Base-by-base conservation (phyloP, 2,797 vertebrate genomes). In the Parambassis ranga region DNA sequence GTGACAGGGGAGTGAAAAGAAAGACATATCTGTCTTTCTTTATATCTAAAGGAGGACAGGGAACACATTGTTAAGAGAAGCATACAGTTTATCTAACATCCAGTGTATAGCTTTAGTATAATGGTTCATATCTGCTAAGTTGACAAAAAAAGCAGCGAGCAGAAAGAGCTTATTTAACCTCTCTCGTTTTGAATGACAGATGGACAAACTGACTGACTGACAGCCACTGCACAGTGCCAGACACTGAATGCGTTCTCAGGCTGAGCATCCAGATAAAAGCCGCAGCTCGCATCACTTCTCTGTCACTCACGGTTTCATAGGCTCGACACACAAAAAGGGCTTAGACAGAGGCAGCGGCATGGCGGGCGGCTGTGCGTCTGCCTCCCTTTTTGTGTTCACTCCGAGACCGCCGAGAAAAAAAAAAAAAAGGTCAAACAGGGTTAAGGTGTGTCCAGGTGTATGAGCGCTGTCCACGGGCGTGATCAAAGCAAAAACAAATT, bases 251-350 rank as follows among this genome's bases (percentile, higher is more conserved):
- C 75, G 39, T 75, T 75, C 65, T 55, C 39, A 41, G 62, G 57
- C 83, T 72, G 78, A 86, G 74, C 75, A 81, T 80, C 65, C 80
- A 78, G 87, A 89, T 89, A 87, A 86, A 79, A 77, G 62, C 68
- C 63, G 51, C 60, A 18, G 58, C 73, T 85, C 77, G 75, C 70
- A 76, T 79, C 65, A 46, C 73, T 77, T 47, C 53, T 66, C 83
- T 84, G 82, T 84, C 87, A 83, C 62, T 86, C 83, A 53, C 2
- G 5, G 63, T 48, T 71, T 73, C 68, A 59, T 32, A 32, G 64
- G 48, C 53, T 27, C 32, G 64, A 78, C 72, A 69, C 41, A 80
- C 47, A 73, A 55, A 49, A 53, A 19, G 39, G 41, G 57, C 32
- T 64, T 31, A 41, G 58, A 1, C 20, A 52, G 53, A 32, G 48